phyloP scores from a whole-genome alignment of 2,113 vertebrate species.

The Cryptotis parvus region DNA sequence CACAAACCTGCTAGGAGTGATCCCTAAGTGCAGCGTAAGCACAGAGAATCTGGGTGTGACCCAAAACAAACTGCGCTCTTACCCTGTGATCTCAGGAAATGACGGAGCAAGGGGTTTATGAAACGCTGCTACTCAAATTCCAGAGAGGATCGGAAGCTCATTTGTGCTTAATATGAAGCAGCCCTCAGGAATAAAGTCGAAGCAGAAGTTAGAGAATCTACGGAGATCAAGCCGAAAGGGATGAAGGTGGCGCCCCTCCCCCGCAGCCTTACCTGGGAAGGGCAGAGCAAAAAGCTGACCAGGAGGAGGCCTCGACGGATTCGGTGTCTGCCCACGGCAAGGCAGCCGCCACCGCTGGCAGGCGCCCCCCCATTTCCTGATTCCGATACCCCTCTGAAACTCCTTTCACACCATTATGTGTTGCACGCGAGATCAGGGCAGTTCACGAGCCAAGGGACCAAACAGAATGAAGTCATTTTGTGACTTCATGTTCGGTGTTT shows the following conservation, averaged over 20 bases:
- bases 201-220: background rate
- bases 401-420: background rate
- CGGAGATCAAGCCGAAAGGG: background rate
- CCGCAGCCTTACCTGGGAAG: background rate
- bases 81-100: background rate
- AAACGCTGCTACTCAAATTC: background rate
- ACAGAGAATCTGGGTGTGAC: background rate
- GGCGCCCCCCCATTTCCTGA: background rate
- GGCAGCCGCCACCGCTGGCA: background rate
- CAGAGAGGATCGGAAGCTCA: background rate
- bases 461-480: background rate
- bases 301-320: background rate
- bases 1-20: no score
- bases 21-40: no score
- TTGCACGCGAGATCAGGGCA: background rate
- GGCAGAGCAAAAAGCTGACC: accelerated
- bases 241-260: no score
- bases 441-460: background rate
- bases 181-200: background rate
- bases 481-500: background rate
- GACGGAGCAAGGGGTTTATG: background rate
- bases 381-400: background rate
- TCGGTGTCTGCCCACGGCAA: background rate
- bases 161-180: background rate
- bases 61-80: background rate